phyloP scores from a whole-genome alignment of 2,797 vertebrate genomes.

The Phataginus tricuspis region DNA sequence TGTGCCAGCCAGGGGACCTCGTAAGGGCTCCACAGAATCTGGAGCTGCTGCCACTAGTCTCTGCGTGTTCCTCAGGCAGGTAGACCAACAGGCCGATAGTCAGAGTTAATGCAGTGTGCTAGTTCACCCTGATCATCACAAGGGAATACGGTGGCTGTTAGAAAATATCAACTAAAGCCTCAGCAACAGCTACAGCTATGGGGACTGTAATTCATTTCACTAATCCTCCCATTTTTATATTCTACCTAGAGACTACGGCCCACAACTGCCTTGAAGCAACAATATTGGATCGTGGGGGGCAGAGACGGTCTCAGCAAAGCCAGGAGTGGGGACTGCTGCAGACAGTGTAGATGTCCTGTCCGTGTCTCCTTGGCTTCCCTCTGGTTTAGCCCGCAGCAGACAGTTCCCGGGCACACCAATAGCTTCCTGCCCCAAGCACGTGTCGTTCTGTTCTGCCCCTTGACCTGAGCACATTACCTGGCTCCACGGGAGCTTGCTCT shows the following conservation, averaged over 20 bases:
- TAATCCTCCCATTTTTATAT: background rate
- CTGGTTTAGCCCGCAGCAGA: no score
- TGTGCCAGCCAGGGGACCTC: background rate
- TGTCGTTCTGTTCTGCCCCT: background rate
- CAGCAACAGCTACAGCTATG: background rate
- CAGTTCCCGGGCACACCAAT: background rate
- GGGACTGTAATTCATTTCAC: background rate
- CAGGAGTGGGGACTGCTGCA: background rate
- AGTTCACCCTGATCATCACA: background rate
- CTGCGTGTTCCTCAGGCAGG: background rate
- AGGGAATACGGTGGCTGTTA: background rate
- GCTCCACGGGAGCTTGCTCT: background rate
- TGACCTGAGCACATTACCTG: background rate
- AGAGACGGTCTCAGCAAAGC: background rate
- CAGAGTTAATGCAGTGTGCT: background rate
- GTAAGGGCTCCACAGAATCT: background rate
- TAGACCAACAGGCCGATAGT: background rate
- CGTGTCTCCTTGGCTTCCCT: accelerated
- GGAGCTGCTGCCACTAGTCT: background rate
- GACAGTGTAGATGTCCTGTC: background rate
- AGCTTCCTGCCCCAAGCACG: background rate
- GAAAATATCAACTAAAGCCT: background rate
- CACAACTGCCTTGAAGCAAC: background rate
- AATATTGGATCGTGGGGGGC: background rate
- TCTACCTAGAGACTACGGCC: background rate